Evolutionary conservation across 2,797 vertebrate genomes (phyloP), one percentile per base, ranked within the genome.

Genomic region (Crocodylus rhombifer): DNA sequence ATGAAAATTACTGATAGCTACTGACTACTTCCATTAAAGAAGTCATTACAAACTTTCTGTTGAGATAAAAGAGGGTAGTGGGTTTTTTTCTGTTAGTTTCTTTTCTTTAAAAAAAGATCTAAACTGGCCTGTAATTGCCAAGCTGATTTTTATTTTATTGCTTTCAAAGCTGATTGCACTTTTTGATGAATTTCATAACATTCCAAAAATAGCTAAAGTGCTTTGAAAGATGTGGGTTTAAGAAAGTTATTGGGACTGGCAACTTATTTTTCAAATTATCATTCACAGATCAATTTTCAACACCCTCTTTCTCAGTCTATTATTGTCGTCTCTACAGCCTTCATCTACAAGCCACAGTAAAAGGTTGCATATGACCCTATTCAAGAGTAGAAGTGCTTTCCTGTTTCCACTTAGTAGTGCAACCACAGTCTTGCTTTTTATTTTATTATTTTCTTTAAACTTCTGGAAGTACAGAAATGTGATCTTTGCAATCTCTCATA

Each of bases 231-330:
- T 94, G 88, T 93, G 77, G 75, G 3, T 93, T 91, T 86, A n/a
- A 78, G 33, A 85, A 64, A 92, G 65, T 82, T 80, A 91, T 80
- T 84, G 64, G 82, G 57, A 87, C 79, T 85, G 84, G 75, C 77
- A 87, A 92, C 78, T 97, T 91, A 67, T 89, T 97, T 95, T 97
- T 95, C 87, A 82, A 94, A 96, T 95, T 86, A 96, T 86, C 63
- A 26, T 93, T 83, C 79, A 12, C 0, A 28, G 89, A 81, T 96
- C 93, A 90, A 84, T 94, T 96, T 95, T 95, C 95, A 97, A 95
- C 96, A 97, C 96, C 94, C 94, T 90, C 82, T 94, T 85, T 91
- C 75, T 94, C 93, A 95, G 79, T 77, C 79, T 85, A 94, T 86
- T 88, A 82, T 95, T 87, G 78, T 71, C 77, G 63, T 76, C 83